Conservation (phyloP, 2,113 vertebrate genomes). For the Crypturellus undulatus region DNA sequence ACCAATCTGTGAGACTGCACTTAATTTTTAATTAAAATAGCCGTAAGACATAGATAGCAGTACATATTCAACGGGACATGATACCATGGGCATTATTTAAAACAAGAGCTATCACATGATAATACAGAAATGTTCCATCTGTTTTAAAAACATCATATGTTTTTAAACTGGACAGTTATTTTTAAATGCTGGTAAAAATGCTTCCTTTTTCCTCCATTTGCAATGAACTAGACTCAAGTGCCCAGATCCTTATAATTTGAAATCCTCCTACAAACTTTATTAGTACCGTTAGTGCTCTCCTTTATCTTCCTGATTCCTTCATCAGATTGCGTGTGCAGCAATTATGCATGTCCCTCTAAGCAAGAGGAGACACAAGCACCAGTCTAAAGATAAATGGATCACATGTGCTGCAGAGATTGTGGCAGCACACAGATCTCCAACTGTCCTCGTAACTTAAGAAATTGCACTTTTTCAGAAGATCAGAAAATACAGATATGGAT, state of each 20-base stretch:
- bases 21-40: background rate
- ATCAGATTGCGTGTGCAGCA: background rate
- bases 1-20: background rate
- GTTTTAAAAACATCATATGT: background rate
- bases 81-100: background rate
- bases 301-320: background rate
- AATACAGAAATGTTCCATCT: fast-evolving
- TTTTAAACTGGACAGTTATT: background rate
- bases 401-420: background rate
- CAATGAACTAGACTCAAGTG: background rate
- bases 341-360: background rate
- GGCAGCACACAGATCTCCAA: background rate
- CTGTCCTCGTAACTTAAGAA: background rate
- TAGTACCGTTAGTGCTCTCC: background rate
- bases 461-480: background rate
- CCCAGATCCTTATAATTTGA: background rate
- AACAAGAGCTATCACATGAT: background rate
- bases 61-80: background rate
- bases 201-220: background rate
- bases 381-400: background rate
- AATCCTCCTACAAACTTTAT: background rate
- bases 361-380: background rate
- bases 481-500: background rate
- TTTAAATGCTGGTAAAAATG: background rate
- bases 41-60: background rate